Percentiles rank a stretch among this genome's conserved stretches.
These are phyloP conservation scores for Cantharis lateralis DNA, from an alignment of 2,888 invertebrate genomes.

Conservation along the genomic window DNA sequence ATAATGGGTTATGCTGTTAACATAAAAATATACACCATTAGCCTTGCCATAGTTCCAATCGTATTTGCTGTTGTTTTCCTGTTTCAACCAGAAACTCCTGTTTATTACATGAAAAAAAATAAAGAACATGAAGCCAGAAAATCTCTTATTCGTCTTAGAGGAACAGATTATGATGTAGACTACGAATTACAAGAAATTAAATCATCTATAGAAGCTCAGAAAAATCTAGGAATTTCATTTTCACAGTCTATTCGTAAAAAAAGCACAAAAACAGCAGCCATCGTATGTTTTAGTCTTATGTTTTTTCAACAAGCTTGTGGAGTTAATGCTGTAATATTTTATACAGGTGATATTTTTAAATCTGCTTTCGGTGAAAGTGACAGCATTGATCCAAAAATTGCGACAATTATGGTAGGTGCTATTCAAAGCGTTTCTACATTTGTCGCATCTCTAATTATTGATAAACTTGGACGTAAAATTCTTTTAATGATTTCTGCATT, in stretches of 20 bases:
- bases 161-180: conserved; percentile 70
- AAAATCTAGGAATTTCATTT: conserved; percentile 62
- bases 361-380: conserved; percentile 65
- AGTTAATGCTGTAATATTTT: conserved; percentile 83
- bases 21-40: conserved; percentile 64
- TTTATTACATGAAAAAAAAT: conserved; percentile 68
- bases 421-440: conserved; percentile 82
- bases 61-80: conserved; percentile 73
- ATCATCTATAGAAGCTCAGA: conserved; percentile 60
- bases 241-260: conserved; percentile 56
- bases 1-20: conserved; percentile 52
- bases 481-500: conserved; percentile 73
- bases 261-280: conserved; percentile 68
- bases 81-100: conserved; percentile 88
- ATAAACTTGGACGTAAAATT: conserved; percentile 77
- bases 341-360: conserved; percentile 75
- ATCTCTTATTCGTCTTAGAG: conserved; percentile 74
- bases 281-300: conserved; percentile 81
- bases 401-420: conserved; percentile 81
- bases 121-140: conserved; percentile 68
- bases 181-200: conserved; percentile 70
- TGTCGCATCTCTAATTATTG: conserved; percentile 76
- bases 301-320: conserved; percentile 88
- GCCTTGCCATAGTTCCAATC: conserved; percentile 70
- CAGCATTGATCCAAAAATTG: conserved; percentile 60